Percentiles rank a stretch among this genome's conserved stretches.
Evolutionary conservation across 1,140 invertebrate species (phyloP).

Genomic region (Maconellicoccus hirsutus): DNA sequence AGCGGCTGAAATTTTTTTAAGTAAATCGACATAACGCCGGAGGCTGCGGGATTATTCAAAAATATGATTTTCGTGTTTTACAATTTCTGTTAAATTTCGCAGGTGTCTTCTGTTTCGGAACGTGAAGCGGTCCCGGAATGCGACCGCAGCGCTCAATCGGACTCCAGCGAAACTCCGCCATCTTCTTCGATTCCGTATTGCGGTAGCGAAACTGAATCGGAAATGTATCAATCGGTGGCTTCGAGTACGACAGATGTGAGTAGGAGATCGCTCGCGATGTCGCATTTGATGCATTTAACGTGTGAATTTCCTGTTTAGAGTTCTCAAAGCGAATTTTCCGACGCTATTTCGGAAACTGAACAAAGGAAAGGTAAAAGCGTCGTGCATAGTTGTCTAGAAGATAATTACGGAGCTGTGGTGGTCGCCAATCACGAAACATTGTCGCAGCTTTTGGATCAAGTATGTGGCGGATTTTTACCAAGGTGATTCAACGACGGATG

Average conservation of each 20-base stretch:
- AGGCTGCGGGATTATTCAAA: neutral
- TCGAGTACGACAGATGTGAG: neutral
- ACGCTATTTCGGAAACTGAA: constrained; percentile 35
- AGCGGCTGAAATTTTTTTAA: no score
- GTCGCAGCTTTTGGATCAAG: constrained; percentile 69
- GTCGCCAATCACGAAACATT: constrained; percentile 79
- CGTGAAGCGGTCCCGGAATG: constrained; percentile 34
- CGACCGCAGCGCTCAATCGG: constrained; percentile 30
- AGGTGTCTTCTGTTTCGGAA: neutral
- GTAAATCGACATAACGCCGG: no score
- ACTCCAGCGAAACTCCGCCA: constrained; percentile 35
- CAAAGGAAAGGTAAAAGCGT: constrained; percentile 57
- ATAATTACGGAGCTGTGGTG: constrained; percentile 75
- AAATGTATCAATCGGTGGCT: constrained; percentile 54
- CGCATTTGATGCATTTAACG: no score
- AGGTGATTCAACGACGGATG: neutral
- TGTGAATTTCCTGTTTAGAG: neutral
- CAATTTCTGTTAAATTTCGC: neutral
- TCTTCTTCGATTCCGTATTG: constrained; percentile 23
- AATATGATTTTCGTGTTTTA: neutral
- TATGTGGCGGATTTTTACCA: constrained; percentile 33
- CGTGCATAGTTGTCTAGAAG: constrained; percentile 68
- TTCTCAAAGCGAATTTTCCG: constrained; percentile 36
- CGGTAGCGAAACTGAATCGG: constrained; percentile 60
- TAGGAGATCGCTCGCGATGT: neutral